Evolutionary conservation across 2,113 vertebrate species (phyloP).

Genomic region (Actinemys pallida): DNA sequence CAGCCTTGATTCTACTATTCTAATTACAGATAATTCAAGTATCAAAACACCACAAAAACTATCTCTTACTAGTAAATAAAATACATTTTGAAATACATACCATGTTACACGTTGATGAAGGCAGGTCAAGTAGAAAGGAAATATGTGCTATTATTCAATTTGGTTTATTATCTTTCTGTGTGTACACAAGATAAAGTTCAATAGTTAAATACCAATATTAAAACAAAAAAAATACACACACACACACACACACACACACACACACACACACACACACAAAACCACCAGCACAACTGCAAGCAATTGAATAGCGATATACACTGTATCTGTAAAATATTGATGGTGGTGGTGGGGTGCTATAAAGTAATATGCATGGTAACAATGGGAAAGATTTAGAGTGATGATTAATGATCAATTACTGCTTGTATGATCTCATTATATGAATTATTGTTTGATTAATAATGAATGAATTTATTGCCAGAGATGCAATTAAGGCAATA

Average conservation of each 20-base stretch:
- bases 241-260: too few species aligned
- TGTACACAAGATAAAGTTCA: background rate
- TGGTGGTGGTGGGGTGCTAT: background rate
- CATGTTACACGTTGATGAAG: rapidly evolving
- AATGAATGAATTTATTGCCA: conserved; percentile 1
- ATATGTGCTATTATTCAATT: rapidly evolving
- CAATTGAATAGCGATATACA: background rate
- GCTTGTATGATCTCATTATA: conserved; percentile 16
- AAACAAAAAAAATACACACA: background rate
- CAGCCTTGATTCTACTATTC: background rate
- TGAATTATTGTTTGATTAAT: conserved; percentile 23
- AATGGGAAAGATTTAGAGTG: background rate
- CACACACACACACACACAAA: background rate
- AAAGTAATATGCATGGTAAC: background rate
- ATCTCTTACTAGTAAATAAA: background rate
- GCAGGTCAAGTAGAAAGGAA: background rate
- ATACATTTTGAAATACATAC: rapidly evolving
- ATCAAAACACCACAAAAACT: background rate
- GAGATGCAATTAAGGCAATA: conserved; percentile 29
- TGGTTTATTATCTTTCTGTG: background rate
- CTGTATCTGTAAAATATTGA: background rate
- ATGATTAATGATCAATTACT: conserved; percentile 37
- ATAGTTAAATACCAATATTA: background rate
- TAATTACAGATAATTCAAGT: background rate
- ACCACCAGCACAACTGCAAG: rapidly evolving